Evolutionary conservation across 2,888 invertebrate genomes (phyloP).

Genomic region (Heteromyza rotundicornis): DNA sequence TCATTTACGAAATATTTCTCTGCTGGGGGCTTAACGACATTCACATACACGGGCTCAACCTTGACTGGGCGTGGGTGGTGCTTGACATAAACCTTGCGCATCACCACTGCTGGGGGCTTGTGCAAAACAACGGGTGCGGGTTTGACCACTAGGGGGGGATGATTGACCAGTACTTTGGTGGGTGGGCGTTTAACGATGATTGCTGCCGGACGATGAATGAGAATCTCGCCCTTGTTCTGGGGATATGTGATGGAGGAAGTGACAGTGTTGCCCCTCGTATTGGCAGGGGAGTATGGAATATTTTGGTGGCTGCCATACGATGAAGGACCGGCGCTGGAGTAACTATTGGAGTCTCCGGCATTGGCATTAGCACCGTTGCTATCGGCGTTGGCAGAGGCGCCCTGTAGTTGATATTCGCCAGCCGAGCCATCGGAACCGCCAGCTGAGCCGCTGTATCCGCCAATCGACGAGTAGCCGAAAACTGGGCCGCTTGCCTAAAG

Average conservation of each 20-base stretch:
- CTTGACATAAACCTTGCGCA: constrained; percentile 57
- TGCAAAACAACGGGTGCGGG: constrained; percentile 61
- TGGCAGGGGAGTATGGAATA: constrained; percentile 50
- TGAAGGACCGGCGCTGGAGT: constrained; percentile 21
- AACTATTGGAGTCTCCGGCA: constrained; percentile 23
- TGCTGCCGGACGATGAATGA: constrained; percentile 59
- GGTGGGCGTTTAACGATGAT: constrained; percentile 61
- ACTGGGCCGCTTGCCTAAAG: constrained; percentile 33
- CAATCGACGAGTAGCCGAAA: constrained; percentile 23
- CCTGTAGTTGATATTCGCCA: constrained; percentile 11
- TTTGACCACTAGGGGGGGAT: constrained; percentile 60
- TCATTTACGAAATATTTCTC: constrained; percentile 60
- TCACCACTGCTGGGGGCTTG: constrained; percentile 60
- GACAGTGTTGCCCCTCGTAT: constrained; percentile 50
- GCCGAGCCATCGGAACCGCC: constrained; percentile 16
- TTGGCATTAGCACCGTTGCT: constrained; percentile 14
- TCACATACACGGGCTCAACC: constrained; percentile 60
- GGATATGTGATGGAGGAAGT: constrained; percentile 55
- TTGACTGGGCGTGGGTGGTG: constrained; percentile 58
- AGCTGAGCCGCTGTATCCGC: constrained; percentile 20
- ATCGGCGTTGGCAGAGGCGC: constrained; percentile 14
- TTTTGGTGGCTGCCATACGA: constrained; percentile 45
- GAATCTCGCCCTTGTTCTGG: constrained; percentile 60
- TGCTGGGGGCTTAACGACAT: constrained; percentile 60
- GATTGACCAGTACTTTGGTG: constrained; percentile 59